These are phyloP conservation scores for Oryzias celebensis DNA, from an alignment of 2,113 vertebrate genomes.

Conservation along the genomic window DNA sequence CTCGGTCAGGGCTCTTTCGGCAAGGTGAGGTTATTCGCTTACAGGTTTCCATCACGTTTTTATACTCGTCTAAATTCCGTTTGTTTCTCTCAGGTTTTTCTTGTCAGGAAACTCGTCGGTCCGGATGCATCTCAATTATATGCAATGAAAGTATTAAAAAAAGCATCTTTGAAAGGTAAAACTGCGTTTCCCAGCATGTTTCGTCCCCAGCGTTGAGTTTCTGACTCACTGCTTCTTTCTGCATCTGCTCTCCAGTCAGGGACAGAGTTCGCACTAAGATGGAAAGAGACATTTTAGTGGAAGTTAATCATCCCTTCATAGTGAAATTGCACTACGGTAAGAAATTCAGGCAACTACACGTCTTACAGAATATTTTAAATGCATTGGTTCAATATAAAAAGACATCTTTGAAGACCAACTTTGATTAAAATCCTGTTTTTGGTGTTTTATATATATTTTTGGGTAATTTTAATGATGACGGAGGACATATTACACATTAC, in stretches of 20 bases:
- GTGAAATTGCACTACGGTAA: conserved; percentile 99
- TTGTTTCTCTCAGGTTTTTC: conserved; percentile 84
- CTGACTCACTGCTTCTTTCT: conserved; percentile 27
- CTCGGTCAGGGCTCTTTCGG: conserved; percentile 97
- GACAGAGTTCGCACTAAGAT: conserved; percentile 97
- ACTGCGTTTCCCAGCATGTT: background rate
- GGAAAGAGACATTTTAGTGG: conserved; percentile 97
- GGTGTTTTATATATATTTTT: no score
- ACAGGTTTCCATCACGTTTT: background rate
- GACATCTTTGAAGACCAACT: no score
- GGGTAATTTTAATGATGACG: no score
- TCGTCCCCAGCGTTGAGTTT: conserved; percentile 33
- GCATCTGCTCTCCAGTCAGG: conserved; percentile 80
- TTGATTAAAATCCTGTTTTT: no score
- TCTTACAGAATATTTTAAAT: background rate
- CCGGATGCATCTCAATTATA: conserved; percentile 95
- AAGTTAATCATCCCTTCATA: conserved; percentile 98
- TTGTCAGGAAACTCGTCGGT: conserved; percentile 91
- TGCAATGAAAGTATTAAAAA: conserved; percentile 99
- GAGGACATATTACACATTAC: no score
- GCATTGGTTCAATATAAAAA: no score
- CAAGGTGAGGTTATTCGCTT: conserved; percentile 81
- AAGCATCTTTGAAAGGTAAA: conserved; percentile 97
- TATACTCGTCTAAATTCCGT: background rate
- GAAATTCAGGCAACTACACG: conserved; percentile 36